Conservation (phyloP, 2,113 vertebrate species). For the Trinectes maculatus region DNA sequence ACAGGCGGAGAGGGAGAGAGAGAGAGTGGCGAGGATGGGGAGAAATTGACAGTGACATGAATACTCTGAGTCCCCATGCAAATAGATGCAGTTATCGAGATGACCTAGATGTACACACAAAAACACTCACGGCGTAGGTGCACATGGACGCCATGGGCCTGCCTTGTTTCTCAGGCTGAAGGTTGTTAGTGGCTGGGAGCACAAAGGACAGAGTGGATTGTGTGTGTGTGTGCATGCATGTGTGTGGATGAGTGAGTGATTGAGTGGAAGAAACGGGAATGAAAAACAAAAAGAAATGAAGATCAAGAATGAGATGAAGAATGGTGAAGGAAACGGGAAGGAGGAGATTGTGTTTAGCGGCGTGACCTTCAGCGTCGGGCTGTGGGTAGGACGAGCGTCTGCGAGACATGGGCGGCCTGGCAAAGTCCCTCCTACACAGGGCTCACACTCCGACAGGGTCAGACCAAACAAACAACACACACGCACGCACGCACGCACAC, state of each 20-base stretch:
- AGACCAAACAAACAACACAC: conserved; percentile 39
- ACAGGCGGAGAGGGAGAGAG: conserved; percentile 54
- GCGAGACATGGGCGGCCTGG: conserved; percentile 59
- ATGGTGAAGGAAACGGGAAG: conserved; percentile 25
- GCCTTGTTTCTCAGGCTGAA: conserved; percentile 40
- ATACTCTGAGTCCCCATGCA: conserved; percentile 58
- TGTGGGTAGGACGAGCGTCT: conserved; percentile 63
- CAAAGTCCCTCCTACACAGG: conserved; percentile 68
- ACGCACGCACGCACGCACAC: conserved; percentile 4
- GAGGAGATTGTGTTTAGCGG: conserved; percentile 31
- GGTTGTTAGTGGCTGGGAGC: conserved; percentile 57
- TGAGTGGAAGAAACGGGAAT: not conserved
- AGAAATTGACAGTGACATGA: conserved; percentile 68
- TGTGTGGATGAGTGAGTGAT: not conserved
- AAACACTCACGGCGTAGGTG: conserved; percentile 16
- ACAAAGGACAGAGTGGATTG: conserved; percentile 24
- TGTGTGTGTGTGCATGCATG: conserved; percentile 19
- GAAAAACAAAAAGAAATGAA: not conserved
- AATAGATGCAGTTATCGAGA: conserved; percentile 65
- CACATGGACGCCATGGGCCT: not conserved
- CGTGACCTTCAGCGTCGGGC: conserved; percentile 69
- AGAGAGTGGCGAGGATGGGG: conserved; percentile 49
- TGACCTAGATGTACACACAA: conserved; percentile 30
- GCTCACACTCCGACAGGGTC: conserved; percentile 46
- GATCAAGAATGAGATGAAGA: conserved; percentile 27